Evolutionary conservation across 2,113 vertebrate genomes (phyloP).

Genomic region (Myiagra hebetior): DNA sequence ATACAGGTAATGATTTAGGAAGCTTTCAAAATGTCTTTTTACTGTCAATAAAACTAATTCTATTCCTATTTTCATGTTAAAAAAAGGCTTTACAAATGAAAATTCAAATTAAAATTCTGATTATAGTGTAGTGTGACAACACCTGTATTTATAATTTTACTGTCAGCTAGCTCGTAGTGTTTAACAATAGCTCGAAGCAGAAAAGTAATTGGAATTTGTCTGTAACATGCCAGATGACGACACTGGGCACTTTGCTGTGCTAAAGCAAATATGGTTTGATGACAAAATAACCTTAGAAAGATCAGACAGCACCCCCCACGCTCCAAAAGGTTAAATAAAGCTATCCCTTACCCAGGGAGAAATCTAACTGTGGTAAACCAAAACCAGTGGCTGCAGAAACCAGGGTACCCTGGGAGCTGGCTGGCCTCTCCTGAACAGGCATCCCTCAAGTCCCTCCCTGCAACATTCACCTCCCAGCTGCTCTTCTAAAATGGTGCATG

Average conservation of each 20-base stretch:
- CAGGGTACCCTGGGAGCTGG: not conserved
- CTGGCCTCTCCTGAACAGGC: not conserved
- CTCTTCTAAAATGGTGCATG: not conserved
- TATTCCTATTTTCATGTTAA: constrained; percentile 81
- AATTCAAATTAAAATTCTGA: constrained; percentile 90
- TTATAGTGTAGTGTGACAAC: constrained; percentile 88
- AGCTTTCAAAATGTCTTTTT: constrained; percentile 87
- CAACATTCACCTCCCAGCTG: not conserved
- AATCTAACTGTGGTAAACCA: not conserved
- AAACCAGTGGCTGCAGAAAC: not conserved
- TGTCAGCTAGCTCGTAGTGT: constrained; percentile 84
- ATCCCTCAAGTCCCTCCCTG: not conserved
- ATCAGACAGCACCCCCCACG: not conserved
- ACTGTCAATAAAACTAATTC: constrained; percentile 89
- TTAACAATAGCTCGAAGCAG: constrained; percentile 85
- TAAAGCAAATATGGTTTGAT: constrained; percentile 76
- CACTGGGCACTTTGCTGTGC: constrained; percentile 70
- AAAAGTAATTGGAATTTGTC: constrained; percentile 88
- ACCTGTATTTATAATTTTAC: constrained; percentile 91
- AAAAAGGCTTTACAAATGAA: constrained; percentile 85
- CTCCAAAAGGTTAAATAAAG: constrained; percentile 33
- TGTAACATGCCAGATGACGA: constrained; percentile 83
- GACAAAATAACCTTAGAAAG: constrained; percentile 77
- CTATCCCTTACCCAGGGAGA: not conserved
- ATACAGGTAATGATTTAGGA: constrained; percentile 84